phyloP scores from a whole-genome alignment of 1,140 invertebrate genomes.

The Lamellibrachia luymesi region DNA sequence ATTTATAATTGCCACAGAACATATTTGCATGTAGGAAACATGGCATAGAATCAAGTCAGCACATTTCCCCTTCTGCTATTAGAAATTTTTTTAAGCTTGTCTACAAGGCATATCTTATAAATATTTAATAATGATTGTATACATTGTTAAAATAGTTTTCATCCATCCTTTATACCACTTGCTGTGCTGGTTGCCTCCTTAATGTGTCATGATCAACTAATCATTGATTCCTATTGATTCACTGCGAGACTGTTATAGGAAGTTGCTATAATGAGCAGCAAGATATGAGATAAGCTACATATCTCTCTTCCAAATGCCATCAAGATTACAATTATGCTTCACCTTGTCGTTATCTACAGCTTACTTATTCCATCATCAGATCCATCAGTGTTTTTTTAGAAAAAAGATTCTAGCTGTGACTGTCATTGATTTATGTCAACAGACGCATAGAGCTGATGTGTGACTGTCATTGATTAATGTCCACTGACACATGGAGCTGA shows the following conservation, averaged over 20 bases:
- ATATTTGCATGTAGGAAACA: not conserved
- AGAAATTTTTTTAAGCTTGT: not conserved
- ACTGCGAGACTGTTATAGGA: not conserved
- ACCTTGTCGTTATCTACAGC: not conserved
- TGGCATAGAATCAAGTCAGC: not conserved
- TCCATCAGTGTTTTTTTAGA: not conserved
- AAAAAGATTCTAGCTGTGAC: not conserved
- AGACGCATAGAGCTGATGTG: not conserved
- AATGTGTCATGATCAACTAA: not conserved
- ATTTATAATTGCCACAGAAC: not conserved
- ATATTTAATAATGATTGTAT: not conserved
- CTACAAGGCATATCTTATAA: not conserved
- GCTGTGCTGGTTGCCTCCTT: no score
- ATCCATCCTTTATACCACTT: not conserved
- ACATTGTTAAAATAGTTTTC: not conserved
- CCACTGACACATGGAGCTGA: no score
- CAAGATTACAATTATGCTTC: not conserved
- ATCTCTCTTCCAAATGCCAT: not conserved
- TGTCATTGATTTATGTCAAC: not conserved
- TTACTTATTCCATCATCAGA: not conserved
- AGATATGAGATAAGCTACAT: not conserved
- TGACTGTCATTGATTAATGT: not conserved
- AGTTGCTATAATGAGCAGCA: not conserved
- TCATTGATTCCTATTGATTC: not conserved
- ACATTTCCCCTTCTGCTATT: not conserved